Percentiles rank a stretch among this genome's conserved stretches.
Evolutionary conservation across 2,113 vertebrate species (phyloP).

Genomic region (Anas platyrhynchos): DNA sequence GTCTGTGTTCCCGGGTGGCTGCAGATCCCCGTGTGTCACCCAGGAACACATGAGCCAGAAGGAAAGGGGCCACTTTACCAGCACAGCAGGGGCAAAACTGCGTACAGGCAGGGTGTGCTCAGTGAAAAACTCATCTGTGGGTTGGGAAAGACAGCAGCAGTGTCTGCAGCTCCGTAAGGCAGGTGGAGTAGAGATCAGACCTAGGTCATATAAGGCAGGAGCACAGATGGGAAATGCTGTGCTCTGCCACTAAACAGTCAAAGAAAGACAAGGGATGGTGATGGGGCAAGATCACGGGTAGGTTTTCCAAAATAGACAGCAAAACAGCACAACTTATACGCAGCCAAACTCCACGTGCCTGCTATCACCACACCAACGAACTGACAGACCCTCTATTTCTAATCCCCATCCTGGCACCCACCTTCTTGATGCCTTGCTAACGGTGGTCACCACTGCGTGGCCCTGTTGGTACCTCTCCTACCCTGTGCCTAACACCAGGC

Average conservation of each 20-base stretch:
- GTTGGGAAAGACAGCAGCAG: background rate
- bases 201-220: background rate
- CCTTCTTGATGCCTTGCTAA: background rate
- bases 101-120: accelerated
- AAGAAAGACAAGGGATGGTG: background rate
- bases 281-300: accelerated
- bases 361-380: background rate
- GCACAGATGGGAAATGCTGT: accelerated
- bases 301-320: background rate
- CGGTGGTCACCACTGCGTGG: background rate
- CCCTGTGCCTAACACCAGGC: background rate
- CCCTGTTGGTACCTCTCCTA: background rate
- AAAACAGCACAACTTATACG: background rate
- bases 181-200: background rate
- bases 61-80: background rate
- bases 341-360: background rate
- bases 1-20: background rate
- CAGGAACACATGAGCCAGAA: background rate
- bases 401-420: background rate
- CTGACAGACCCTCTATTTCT: background rate
- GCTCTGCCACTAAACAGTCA: background rate
- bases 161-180: background rate
- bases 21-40: accelerated
- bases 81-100: background rate
- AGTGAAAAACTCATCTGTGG: background rate